Evolutionary conservation across 2,113 vertebrate species (phyloP).

Genomic region (Cyprinus carpio): DNA sequence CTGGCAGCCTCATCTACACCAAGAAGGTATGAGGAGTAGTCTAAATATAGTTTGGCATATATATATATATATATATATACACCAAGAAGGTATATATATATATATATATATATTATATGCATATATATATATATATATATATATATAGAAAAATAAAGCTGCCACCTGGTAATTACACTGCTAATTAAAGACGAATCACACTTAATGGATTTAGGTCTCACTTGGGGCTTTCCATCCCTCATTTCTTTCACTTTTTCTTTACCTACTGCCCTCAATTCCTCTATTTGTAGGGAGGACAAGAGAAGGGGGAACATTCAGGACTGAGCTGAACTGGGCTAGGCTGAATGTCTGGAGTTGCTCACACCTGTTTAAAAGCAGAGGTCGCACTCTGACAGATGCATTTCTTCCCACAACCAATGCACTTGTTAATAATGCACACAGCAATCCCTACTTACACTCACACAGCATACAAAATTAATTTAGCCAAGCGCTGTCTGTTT

Average conservation of each 20-base stretch:
- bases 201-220: constrained; percentile 73
- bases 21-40: no score
- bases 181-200: constrained; percentile 76
- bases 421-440: constrained; percentile 67
- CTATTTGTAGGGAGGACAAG: constrained; percentile 33
- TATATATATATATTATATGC: no score
- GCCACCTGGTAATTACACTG: constrained; percentile 73
- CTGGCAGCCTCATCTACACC: no score
- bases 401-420: constrained; percentile 53
- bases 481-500: not conserved
- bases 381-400: constrained; percentile 49
- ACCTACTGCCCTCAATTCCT: constrained; percentile 43
- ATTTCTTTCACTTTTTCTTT: constrained; percentile 29
- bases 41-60: no score
- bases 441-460: constrained; percentile 56
- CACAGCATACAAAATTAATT: not conserved
- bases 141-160: constrained; percentile 33
- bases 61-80: no score
- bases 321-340: not conserved
- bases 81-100: no score
- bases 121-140: no score
- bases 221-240: constrained; percentile 57
- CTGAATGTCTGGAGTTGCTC: not conserved
- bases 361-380: no score
- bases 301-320: constrained; percentile 29